Percentiles rank a stretch among this genome's conserved stretches.
phyloP scores from a whole-genome alignment of 2,797 vertebrate species.

The Alcedo atthis region DNA sequence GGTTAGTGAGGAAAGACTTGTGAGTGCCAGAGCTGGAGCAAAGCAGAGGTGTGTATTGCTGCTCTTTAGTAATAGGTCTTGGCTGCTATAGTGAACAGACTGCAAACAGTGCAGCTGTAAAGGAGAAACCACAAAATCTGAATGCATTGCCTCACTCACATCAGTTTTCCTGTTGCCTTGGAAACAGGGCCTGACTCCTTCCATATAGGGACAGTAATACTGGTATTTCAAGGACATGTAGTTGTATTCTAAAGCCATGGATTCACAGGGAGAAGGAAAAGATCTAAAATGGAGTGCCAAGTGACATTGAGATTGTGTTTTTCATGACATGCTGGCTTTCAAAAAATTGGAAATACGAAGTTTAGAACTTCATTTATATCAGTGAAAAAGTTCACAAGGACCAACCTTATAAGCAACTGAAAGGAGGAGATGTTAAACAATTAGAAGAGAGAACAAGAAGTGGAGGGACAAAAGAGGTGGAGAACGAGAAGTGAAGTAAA shows the following conservation, averaged over 20 bases:
- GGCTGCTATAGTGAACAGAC: not conserved
- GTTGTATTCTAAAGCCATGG: not conserved
- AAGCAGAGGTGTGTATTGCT: too few relatives aligned
- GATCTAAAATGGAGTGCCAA: not conserved
- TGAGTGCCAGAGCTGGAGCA: too few relatives aligned
- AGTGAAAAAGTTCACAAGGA: not conserved
- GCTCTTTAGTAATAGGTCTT: not conserved
- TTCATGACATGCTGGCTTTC: not conserved
- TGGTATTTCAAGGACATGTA: not conserved
- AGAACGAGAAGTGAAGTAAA: not conserved
- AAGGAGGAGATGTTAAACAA: not conserved
- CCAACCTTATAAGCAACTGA: not conserved
- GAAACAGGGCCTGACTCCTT: not conserved
- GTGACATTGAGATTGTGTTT: not conserved
- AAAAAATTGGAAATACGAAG: not conserved
- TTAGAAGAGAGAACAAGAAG: not conserved
- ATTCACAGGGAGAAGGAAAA: not conserved
- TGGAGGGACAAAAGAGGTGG: not conserved
- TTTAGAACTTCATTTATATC: not conserved
- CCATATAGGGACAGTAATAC: fast-evolving
- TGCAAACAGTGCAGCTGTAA: not conserved
- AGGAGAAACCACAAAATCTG: not conserved
- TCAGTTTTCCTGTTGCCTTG: not conserved
- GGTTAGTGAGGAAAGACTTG: too few relatives aligned
- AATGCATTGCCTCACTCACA: not conserved